A percentile compares a stretch with the other conserved stretches of the same genome.
These are phyloP conservation scores for Macrobrachium rosenbergii DNA, from an alignment of 1,140 invertebrate species.

Conservation along the genomic window DNA sequence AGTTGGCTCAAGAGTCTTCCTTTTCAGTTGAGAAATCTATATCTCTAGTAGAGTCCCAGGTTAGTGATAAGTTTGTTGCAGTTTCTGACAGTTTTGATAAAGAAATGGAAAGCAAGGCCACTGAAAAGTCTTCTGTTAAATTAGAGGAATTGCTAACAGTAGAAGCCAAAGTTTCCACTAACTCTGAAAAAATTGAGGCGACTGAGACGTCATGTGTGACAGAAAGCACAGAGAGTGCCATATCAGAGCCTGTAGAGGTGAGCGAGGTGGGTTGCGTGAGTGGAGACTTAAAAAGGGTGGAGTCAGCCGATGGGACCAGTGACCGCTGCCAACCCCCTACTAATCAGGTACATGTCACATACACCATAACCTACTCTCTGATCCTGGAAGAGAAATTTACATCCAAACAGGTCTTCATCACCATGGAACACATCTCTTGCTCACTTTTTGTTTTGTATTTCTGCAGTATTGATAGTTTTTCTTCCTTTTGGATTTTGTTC, in stretches of 20 bases:
- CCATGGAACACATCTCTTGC: slow-evolving; percentile 26
- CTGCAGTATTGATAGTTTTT: background rate
- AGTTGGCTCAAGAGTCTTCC: background rate
- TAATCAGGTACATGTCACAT: slow-evolving; percentile 50
- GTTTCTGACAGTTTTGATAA: background rate
- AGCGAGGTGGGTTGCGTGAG: slow-evolving; percentile 50
- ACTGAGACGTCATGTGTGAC: slow-evolving; percentile 23
- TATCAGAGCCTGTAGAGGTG: slow-evolving; percentile 50
- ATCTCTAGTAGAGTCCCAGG: background rate
- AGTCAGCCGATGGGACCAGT: slow-evolving; percentile 50
- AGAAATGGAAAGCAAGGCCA: slow-evolving; percentile 1
- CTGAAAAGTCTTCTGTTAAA: slow-evolving; percentile 2
- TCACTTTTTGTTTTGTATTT: background rate
- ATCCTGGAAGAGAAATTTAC: background rate
- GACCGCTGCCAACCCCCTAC: slow-evolving; percentile 47
- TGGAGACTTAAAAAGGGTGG: slow-evolving; percentile 46
- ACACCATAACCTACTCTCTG: slow-evolving; percentile 20
- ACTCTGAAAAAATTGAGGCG: slow-evolving; percentile 10
- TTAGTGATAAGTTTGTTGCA: slow-evolving; percentile 32
- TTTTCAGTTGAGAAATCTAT: background rate
- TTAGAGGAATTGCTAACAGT: background rate
- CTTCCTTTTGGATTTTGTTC: slow-evolving; percentile 5
- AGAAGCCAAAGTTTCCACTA: background rate
- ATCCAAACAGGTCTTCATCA: slow-evolving; percentile 27
- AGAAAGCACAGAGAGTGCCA: slow-evolving; percentile 30